These are phyloP conservation scores for Paraescarpia echinospica DNA, from an alignment of 1,140 invertebrate species.

Conservation along the genomic window DNA sequence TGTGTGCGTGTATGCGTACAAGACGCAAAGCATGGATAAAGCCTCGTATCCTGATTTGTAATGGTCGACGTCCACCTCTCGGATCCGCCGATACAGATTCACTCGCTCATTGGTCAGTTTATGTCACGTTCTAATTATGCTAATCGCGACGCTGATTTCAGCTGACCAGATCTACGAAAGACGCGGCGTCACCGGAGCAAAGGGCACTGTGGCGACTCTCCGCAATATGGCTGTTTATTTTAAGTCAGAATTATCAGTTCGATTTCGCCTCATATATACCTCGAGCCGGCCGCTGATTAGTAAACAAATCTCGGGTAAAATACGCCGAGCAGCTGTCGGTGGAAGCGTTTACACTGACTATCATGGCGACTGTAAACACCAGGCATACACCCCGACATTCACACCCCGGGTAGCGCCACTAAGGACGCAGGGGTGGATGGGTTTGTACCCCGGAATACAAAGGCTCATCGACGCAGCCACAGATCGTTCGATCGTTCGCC, in stretches of 20 bases:
- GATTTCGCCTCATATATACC: not conserved
- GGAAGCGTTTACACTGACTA: not conserved
- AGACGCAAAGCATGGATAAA: not conserved
- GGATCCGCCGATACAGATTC: not conserved
- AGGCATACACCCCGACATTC: not conserved
- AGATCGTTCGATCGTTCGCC: not conserved
- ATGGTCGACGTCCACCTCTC: not conserved
- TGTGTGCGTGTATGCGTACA: not conserved
- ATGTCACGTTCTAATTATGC: not conserved
- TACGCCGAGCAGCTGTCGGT: not conserved
- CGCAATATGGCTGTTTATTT: not conserved
- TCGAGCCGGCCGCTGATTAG: not conserved
- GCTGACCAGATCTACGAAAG: not conserved
- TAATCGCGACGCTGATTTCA: not conserved
- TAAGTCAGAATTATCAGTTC: slow-evolving; percentile 1
- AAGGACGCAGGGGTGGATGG: not conserved
- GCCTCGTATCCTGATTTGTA: not conserved
- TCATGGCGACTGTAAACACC: not conserved
- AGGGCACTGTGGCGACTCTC: not conserved
- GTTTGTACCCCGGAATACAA: not conserved
- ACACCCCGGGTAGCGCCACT: not conserved
- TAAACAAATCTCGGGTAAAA: not conserved
- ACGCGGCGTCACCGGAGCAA: not conserved
- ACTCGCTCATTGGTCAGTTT: not conserved
- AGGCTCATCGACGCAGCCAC: not conserved